phyloP scores from a whole-genome alignment of 2,113 vertebrate species.

The Myotis yumanensis region DNA sequence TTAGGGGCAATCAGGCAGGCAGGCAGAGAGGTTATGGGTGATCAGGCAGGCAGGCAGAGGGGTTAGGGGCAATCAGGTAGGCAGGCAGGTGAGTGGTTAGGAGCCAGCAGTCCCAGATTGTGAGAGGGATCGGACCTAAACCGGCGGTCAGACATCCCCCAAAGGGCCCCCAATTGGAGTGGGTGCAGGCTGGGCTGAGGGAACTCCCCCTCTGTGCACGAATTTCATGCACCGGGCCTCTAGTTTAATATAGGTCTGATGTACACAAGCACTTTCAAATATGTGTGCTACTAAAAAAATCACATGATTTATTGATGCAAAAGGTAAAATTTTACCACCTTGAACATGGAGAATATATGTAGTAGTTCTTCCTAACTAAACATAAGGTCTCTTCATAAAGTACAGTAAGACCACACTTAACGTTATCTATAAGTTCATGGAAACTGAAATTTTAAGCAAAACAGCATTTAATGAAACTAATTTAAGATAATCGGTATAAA shows the following conservation, averaged over 20 bases:
- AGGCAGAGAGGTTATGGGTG: too few relatives aligned
- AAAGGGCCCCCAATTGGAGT: too few relatives aligned
- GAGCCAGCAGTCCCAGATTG: too few relatives aligned
- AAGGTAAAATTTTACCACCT: constrained; percentile 47
- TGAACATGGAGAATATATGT: constrained; percentile 25
- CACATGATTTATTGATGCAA: constrained; percentile 33
- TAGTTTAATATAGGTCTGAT: constrained; percentile 13
- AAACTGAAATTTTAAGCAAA: background rate
- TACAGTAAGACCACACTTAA: background rate
- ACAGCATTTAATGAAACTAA: background rate
- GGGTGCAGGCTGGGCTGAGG: too few relatives aligned
- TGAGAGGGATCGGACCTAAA: too few relatives aligned
- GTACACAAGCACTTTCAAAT: constrained; percentile 59
- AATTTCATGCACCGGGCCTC: too few relatives aligned
- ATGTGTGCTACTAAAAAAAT: constrained; percentile 60
- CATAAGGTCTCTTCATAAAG: constrained; percentile 48
- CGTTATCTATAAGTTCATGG: background rate
- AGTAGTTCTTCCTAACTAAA: constrained; percentile 39
- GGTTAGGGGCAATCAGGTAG: too few relatives aligned
- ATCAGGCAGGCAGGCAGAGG: too few relatives aligned
- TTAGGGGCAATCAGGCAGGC: too few relatives aligned
- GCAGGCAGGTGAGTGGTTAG: too few relatives aligned
- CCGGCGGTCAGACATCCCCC: too few relatives aligned
- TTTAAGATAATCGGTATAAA: background rate
- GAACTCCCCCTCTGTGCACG: too few relatives aligned